Evolutionary conservation across 2,888 invertebrate genomes (phyloP).

Genomic region (Ophioninae sp.): DNA sequence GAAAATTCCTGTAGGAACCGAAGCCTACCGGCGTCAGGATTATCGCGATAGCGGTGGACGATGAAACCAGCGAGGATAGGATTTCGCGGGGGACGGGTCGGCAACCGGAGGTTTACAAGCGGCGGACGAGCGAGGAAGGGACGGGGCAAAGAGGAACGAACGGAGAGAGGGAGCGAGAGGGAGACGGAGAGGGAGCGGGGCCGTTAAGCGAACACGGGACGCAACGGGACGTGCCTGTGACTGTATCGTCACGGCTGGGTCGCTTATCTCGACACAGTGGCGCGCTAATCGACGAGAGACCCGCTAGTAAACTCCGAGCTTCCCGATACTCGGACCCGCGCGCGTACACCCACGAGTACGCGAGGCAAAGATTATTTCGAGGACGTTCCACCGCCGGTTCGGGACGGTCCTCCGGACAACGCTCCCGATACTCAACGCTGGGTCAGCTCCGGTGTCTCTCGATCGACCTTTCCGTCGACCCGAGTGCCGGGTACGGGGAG

Average conservation of each 20-base stretch:
- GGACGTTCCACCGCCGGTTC: neutral
- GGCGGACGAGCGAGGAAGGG: conserved; percentile 3
- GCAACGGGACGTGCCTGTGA: conserved; percentile 64
- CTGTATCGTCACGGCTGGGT: conserved; percentile 77
- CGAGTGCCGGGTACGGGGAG: neutral
- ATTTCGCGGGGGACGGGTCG: conserved; percentile 51
- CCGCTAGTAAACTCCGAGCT: conserved; percentile 57
- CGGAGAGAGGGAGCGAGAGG: conserved; percentile 13
- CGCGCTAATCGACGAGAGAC: conserved; percentile 76
- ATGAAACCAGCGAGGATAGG: conserved; percentile 64
- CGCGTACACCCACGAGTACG: conserved; percentile 38
- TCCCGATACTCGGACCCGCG: conserved; percentile 27
- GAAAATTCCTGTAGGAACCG: neutral
- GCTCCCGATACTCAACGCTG: neutral
- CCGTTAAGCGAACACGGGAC: conserved; percentile 45
- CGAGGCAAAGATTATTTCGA: neutral
- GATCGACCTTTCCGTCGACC: neutral
- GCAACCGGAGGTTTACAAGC: conserved; percentile 47
- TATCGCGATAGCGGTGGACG: conserved; percentile 71
- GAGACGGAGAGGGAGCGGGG: conserved; percentile 12
- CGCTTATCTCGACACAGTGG: conserved; percentile 78
- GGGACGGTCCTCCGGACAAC: neutral
- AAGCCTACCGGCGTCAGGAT: conserved; percentile 66
- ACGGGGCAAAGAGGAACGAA: conserved; percentile 1
- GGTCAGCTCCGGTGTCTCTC: neutral